These are phyloP conservation scores for Drosophila setosimentum DNA, from an alignment of 2,888 invertebrate species.

Conservation along the genomic window DNA sequence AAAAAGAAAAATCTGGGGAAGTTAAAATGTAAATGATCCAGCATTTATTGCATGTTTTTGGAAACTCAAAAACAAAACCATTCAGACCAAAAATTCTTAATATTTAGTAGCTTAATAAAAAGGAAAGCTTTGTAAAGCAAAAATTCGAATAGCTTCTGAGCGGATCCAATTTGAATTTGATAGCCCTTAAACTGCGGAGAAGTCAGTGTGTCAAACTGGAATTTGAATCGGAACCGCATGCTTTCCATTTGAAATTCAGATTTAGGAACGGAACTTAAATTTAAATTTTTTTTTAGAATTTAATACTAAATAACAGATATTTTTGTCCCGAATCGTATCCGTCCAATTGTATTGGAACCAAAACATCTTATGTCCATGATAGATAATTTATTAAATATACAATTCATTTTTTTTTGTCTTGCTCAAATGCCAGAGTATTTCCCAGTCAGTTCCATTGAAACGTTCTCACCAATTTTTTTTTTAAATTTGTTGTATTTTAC, in stretches of 20 bases:
- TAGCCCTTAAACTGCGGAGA: background rate
- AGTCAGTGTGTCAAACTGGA: background rate
- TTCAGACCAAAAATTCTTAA: background rate
- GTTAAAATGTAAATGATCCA: background rate
- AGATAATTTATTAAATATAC: background rate
- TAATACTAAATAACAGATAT: too few relatives aligned
- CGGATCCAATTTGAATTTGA: background rate
- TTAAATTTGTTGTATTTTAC: too few relatives aligned
- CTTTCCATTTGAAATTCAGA: background rate
- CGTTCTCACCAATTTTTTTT: background rate
- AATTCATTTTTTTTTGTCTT: too few relatives aligned
- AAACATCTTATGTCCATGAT: background rate
- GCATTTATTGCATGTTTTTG: background rate
- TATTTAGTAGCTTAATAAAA: background rate
- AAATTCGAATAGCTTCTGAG: background rate
- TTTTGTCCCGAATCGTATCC: too few relatives aligned
- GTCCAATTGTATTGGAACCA: too few relatives aligned
- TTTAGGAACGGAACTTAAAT: background rate
- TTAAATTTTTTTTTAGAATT: background rate
- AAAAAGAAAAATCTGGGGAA: background rate
- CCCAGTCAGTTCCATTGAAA: background rate
- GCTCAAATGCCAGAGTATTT: background rate
- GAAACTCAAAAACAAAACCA: background rate
- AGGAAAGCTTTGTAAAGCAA: background rate
- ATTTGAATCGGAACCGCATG: background rate